Conservation (phyloP, 1,140 invertebrate species). For the Macrobrachium rosenbergii region DNA sequence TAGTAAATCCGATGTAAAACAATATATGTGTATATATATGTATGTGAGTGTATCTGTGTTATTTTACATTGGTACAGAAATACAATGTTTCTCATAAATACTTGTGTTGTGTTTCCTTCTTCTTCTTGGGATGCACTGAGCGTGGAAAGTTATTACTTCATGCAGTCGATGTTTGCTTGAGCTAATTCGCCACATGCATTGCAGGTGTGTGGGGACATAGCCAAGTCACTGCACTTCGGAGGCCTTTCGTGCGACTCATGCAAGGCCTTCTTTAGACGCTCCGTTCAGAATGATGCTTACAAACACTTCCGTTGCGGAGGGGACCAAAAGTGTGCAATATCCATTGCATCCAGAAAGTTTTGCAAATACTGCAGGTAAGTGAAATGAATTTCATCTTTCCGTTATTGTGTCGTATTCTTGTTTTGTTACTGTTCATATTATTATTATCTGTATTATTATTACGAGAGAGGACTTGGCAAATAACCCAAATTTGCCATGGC, state of each 20-base stretch:
- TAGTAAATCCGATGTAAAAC: neutral
- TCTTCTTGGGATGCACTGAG: too few species aligned
- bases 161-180: neutral
- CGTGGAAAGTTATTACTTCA: neutral
- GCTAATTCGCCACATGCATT: neutral
- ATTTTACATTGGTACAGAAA: too few species aligned
- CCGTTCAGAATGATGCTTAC: slow-evolving; percentile 69
- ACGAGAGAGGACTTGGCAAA: neutral
- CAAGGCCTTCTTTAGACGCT: slow-evolving; percentile 69
- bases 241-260: slow-evolving; percentile 68
- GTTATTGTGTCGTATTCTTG: neutral
- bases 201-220: slow-evolving; percentile 66
- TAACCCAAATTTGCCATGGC: too few species aligned
- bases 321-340: slow-evolving; percentile 69
- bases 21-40: neutral
- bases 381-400: neutral
- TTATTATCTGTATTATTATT: neutral
- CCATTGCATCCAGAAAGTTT: slow-evolving; percentile 69
- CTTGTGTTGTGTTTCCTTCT: too few species aligned
- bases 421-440: neutral
- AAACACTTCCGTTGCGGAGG: slow-evolving; percentile 69
- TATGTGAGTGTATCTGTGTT: too few species aligned
- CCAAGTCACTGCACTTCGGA: slow-evolving; percentile 67
- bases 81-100: too few species aligned
- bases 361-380: slow-evolving; percentile 68